A percentile compares a stretch with the other conserved stretches of the same genome.
Evolutionary conservation across 2,888 invertebrate genomes (phyloP).

Genomic region (Galerucella calmariensis): DNA sequence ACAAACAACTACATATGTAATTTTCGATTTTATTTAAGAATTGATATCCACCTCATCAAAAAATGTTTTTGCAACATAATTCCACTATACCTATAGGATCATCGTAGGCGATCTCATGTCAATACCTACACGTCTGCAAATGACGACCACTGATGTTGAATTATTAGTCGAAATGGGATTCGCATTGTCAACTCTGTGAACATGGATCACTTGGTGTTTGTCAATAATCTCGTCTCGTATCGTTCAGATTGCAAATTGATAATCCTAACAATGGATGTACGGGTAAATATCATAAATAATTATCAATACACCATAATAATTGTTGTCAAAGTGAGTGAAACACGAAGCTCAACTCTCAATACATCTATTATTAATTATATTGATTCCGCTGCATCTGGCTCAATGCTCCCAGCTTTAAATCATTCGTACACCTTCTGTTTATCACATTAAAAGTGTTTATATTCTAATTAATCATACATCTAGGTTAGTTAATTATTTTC

Average conservation of each 20-base stretch:
- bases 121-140: slow-evolving; percentile 32
- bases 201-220: slow-evolving; percentile 49
- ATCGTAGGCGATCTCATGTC: not conserved
- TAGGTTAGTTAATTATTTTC: not conserved
- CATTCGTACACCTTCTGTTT: not conserved
- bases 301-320: slow-evolving; percentile 28
- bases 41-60: not conserved
- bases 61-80: not conserved
- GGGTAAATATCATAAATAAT: slow-evolving; percentile 38
- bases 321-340: slow-evolving; percentile 22
- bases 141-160: slow-evolving; percentile 40
- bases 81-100: not conserved
- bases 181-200: slow-evolving; percentile 45
- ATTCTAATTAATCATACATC: not conserved
- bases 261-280: slow-evolving; percentile 35
- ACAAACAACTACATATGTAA: no score
- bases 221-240: slow-evolving; percentile 39
- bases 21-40: not conserved
- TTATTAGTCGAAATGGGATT: slow-evolving; percentile 37
- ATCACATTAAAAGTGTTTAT: not conserved
- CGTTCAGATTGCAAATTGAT: slow-evolving; percentile 36
- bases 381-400: not conserved
- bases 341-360: slow-evolving; percentile 12
- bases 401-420: not conserved
- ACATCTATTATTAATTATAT: slow-evolving; percentile 24